phyloP scores from a whole-genome alignment of 2,797 vertebrate genomes.

The Karalla daura region DNA sequence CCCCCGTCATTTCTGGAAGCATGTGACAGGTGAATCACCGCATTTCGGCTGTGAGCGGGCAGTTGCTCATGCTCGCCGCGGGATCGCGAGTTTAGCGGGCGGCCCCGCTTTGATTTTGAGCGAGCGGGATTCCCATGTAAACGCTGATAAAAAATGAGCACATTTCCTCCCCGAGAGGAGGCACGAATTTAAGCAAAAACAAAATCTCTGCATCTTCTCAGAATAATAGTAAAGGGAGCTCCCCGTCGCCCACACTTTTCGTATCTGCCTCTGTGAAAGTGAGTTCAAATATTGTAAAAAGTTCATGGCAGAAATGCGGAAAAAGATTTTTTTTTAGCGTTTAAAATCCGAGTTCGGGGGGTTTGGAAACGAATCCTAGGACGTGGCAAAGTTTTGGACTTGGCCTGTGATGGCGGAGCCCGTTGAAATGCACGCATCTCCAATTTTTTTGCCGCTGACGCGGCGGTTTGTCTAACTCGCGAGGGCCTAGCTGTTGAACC shows the following conservation, averaged over 20 bases:
- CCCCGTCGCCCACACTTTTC: constrained; percentile 2
- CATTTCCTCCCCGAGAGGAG: neutral
- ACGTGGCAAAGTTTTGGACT: neutral
- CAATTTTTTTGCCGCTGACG: neutral
- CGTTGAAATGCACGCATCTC: neutral
- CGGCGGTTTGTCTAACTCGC: neutral
- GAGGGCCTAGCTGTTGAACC: neutral
- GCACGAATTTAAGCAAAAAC: too few species aligned
- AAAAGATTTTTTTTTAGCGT: neutral
- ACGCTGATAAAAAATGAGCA: too few species aligned
- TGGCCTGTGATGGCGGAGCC: too few species aligned
- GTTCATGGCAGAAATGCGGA: neutral
- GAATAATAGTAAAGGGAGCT: too few species aligned
- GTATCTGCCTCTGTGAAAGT: constrained; percentile 2
- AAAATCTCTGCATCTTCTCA: too few species aligned
- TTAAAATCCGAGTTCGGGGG: neutral
- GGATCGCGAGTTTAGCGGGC: neutral
- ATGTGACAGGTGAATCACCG: constrained; percentile 33
- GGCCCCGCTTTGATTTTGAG: neutral
- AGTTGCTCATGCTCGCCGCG: neutral
- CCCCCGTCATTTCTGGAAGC: neutral
- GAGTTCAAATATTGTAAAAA: constrained; percentile 7
- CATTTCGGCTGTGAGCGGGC: neutral
- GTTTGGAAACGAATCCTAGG: neutral
- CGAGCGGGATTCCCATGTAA: too few species aligned